Percentiles rank a stretch among this genome's conserved stretches.
phyloP scores from a whole-genome alignment of 2,888 invertebrate species.

The Stenolophus ochropezus region DNA sequence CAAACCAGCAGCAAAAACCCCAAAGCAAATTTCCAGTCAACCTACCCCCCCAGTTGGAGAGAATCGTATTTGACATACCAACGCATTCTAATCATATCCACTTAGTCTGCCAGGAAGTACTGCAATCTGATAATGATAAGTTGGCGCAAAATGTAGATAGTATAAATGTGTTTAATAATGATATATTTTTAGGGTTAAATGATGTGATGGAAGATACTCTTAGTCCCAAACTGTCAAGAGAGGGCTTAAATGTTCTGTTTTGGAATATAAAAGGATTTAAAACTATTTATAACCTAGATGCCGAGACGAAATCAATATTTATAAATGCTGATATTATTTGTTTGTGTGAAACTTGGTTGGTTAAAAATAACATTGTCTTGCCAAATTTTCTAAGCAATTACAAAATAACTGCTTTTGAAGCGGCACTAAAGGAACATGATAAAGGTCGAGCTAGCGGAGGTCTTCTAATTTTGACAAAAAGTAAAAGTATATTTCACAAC shows the following conservation, averaged over 20 bases:
- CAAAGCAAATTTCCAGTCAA: neutral
- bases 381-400: neutral
- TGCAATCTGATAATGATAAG: neutral
- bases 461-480: neutral
- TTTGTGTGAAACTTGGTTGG: neutral
- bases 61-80: neutral
- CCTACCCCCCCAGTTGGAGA: neutral
- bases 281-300: neutral
- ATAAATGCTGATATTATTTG: neutral
- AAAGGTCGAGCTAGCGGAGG: constrained; percentile 5
- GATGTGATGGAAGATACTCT: neutral
- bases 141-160: neutral
- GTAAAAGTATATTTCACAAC: neutral
- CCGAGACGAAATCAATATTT: neutral
- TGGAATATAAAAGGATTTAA: constrained; percentile 4
- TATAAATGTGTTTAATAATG: neutral
- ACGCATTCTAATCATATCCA: neutral
- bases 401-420: neutral
- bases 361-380: neutral
- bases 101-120: neutral
- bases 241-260: constrained; percentile 1
- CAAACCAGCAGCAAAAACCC: neutral
- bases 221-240: neutral
- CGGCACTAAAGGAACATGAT: neutral
- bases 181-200: neutral